These are phyloP conservation scores for Phenganax marumi DNA, from an alignment of 92 coral and sea anemone genomes.

Conservation along the genomic window DNA sequence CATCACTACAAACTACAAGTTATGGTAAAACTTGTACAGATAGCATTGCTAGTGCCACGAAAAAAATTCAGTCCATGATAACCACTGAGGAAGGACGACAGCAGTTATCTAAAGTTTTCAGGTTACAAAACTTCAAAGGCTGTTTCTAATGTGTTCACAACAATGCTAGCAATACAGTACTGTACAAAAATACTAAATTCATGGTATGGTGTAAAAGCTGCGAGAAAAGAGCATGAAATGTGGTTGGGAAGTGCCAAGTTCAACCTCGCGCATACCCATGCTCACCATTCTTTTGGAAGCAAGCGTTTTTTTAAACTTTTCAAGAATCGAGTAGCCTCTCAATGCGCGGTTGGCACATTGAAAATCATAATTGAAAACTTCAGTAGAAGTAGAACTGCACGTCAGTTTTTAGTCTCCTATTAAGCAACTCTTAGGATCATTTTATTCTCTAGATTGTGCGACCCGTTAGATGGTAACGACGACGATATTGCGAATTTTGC, in stretches of 20 bases:
- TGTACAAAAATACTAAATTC: no score
- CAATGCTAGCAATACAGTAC: background rate
- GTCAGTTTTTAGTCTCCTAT: background rate
- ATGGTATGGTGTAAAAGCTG: no score
- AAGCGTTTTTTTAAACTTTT: no score
- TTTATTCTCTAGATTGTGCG: constrained; percentile 56
- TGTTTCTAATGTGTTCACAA: background rate
- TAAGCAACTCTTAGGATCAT: background rate
- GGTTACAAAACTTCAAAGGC: constrained; percentile 38
- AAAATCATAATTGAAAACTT: no score
- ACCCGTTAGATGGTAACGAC: constrained; percentile 59
- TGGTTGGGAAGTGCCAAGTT: no score
- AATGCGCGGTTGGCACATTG: no score
- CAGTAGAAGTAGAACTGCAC: no score
- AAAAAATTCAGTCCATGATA: constrained; percentile 62
- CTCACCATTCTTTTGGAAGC: no score
- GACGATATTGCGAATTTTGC: constrained; percentile 79
- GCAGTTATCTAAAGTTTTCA: constrained; percentile 64
- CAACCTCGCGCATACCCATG: no score
- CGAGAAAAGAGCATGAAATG: no score
- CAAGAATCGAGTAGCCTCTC: no score
- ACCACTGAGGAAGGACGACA: constrained; percentile 68
- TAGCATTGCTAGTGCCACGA: constrained; percentile 78
- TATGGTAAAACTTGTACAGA: constrained; percentile 72
- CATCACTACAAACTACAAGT: no score